phyloP scores from a whole-genome alignment of 2,797 vertebrate species.

The Nyctibius grandis region DNA sequence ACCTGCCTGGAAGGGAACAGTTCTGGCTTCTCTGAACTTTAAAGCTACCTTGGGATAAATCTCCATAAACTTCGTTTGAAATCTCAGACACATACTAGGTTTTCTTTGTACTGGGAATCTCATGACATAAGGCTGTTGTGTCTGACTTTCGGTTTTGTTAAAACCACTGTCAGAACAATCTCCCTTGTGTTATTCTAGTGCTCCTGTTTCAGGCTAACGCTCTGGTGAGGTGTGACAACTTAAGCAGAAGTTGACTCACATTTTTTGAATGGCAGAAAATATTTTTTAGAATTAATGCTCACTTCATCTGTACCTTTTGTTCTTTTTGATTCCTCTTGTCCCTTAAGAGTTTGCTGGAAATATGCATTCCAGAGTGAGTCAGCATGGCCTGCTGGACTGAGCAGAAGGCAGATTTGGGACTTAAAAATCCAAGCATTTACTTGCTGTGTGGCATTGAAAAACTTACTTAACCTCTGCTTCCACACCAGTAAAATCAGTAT shows the following conservation, averaged over 20 bases:
- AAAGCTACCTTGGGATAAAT: neutral
- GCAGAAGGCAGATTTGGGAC: constrained; percentile 6
- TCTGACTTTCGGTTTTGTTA: neutral
- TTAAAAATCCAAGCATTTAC: constrained; percentile 3
- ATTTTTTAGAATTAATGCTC: neutral
- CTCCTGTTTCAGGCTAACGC: neutral
- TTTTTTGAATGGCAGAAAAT: neutral
- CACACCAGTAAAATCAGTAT: neutral
- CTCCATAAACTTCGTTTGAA: neutral
- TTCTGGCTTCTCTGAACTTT: neutral
- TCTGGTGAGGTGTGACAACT: neutral
- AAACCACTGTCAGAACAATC: neutral
- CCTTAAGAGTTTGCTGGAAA: constrained; percentile 1
- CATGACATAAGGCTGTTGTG: neutral
- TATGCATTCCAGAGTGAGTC: constrained; percentile 43
- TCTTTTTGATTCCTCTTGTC: constrained; percentile 10
- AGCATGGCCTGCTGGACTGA: constrained; percentile 26
- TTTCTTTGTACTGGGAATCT: neutral
- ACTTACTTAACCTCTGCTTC: constrained; percentile 6
- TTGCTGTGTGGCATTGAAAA: constrained; percentile 43
- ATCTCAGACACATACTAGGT: neutral
- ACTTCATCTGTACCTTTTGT: constrained; percentile 23
- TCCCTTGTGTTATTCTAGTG: neutral
- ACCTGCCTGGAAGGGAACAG: neutral
- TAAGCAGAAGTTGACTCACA: neutral